These are phyloP conservation scores for Heteractis magnifica DNA, from an alignment of 92 coral and sea anemone species.

Conservation along the genomic window DNA sequence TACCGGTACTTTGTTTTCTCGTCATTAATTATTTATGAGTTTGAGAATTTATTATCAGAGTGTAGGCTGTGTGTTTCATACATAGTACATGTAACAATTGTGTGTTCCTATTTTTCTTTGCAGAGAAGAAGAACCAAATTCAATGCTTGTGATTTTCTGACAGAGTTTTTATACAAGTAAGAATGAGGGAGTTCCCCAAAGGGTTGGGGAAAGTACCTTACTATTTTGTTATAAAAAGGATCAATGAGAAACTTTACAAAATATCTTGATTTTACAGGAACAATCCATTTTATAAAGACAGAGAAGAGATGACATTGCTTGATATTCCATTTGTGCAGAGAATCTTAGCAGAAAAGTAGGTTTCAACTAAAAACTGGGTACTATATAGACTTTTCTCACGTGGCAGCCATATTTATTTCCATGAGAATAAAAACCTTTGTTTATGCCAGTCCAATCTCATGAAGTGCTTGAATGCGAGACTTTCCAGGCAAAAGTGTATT, in stretches of 20 bases:
- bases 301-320: slow-evolving; percentile 51
- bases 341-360: slow-evolving; percentile 85
- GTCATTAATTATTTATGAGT: too few species aligned
- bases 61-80: neutral
- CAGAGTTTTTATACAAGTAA: slow-evolving; percentile 83
- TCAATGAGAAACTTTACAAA: neutral
- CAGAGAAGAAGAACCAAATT: slow-evolving; percentile 98
- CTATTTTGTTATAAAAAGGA: neutral
- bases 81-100: neutral
- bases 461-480: too few species aligned
- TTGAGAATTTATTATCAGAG: neutral
- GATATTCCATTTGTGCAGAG: slow-evolving; percentile 93
- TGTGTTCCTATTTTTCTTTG: slow-evolving; percentile 18
- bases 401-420: too few species aligned
- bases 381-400: too few species aligned
- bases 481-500: too few species aligned
- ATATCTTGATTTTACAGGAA: slow-evolving; percentile 47
- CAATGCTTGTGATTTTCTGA: slow-evolving; percentile 96
- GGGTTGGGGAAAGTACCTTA: too few species aligned
- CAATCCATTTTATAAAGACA: slow-evolving; percentile 68
- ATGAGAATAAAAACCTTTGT: too few species aligned
- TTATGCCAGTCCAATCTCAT: too few species aligned
- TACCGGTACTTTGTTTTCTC: too few species aligned
- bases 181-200: neutral
- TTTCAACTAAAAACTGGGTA: neutral